phyloP scores from a whole-genome alignment of 2,113 vertebrate genomes.

The Motacilla alba region DNA sequence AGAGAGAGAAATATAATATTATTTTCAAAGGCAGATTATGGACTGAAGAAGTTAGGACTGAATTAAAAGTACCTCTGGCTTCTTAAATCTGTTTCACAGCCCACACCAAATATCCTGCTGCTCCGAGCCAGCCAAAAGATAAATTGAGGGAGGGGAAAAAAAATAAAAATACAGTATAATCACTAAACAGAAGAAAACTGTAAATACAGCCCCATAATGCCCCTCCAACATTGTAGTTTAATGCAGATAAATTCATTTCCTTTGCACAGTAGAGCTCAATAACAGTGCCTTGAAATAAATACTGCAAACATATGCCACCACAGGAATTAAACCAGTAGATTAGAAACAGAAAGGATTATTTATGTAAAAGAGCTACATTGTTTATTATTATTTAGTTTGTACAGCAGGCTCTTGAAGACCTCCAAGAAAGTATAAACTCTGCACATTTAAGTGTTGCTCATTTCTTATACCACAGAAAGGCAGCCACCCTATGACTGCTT shows the following conservation, averaged over 20 bases:
- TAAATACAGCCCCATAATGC: neutral
- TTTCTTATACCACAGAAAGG: neutral
- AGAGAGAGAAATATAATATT: neutral
- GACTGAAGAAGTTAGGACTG: neutral
- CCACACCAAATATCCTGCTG: slow-evolving; percentile 12
- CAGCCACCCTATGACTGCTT: neutral
- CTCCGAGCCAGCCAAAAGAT: neutral
- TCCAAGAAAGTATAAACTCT: neutral
- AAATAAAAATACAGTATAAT: neutral
- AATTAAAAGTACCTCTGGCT: neutral
- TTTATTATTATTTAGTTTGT: neutral
- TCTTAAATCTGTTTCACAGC: slow-evolving; percentile 1
- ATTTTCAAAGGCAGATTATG: neutral
- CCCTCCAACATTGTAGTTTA: neutral
- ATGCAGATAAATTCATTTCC: neutral
- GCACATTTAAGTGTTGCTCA: neutral
- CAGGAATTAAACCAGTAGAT: neutral
- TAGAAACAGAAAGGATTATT: slow-evolving; percentile 17
- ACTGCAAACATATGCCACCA: neutral
- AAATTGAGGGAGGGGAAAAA: neutral
- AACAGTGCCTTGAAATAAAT: neutral
- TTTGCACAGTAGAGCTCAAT: neutral
- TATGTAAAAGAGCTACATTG: neutral
- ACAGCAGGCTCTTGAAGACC: neutral
- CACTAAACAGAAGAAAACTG: neutral